Evolutionary conservation across 2,888 invertebrate genomes (phyloP), one percentile per base, ranked within the genome.

Genomic region (Loripinus fragilis): DNA sequence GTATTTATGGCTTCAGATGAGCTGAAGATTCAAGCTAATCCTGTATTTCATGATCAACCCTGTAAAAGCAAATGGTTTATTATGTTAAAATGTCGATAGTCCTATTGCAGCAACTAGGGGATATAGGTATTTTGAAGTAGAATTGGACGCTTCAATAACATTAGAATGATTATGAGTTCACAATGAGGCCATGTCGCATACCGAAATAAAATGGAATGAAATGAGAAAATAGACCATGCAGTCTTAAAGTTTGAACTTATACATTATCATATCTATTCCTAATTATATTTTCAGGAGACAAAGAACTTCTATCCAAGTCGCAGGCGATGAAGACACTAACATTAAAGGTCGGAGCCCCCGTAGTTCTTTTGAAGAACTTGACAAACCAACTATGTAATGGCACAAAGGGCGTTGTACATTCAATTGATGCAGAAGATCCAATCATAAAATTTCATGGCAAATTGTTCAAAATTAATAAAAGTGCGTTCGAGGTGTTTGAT

Each of bases 301-400:
- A 23, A 15, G 55, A 10, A 10, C 15, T 55, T 10, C 15, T 65
- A 5, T 10, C 12, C 3, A 65, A 65, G 20, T 38, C 23, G 20
- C 65, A 30, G 17, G 65, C 65, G 2, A 33, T 35, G 20, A 65
- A 65, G 20, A 38, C 20, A n/a, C 33, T 65, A 17, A 3, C 65
- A 65, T 35, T 65, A 35, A 65, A 65, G 65, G 65, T 65, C 20
- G 65, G 65, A 41, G 65, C 65, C 3, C 65, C 65, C 3, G 65
- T 65, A n/a, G 35, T 65, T 2, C 20, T 65, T 2, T 17, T 41
- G 23, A 65, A 41, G 20, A 65, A 65, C 20, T n/a, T 65, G 38
- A 35, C 35, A 25, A 38, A n/a, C 23, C 3, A 2, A 8, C 20
- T 65, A n/a, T 38, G 65, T 35, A 65, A 65, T 35, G 65, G 65